These are phyloP conservation scores for Rhopalosiphum maidis DNA, from an alignment of 1,140 invertebrate species.

Conservation along the genomic window DNA sequence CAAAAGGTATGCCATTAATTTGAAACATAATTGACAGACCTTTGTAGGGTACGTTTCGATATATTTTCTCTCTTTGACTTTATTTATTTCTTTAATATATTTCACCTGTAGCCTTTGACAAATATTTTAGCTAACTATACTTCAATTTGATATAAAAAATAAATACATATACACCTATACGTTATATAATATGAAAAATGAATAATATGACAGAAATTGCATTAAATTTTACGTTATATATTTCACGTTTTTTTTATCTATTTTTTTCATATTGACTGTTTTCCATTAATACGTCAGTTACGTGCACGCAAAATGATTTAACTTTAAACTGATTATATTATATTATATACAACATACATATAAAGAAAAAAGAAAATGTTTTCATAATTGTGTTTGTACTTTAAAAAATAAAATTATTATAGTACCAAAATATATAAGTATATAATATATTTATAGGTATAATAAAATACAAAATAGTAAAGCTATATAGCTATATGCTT, in stretches of 20 bases:
- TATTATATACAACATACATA: neutral
- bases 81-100: slow-evolving; percentile 42
- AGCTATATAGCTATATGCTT: too few relatives aligned
- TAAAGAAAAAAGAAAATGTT: neutral
- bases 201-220: slow-evolving; percentile 17
- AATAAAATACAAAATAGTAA: neutral
- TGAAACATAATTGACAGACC: slow-evolving; percentile 49
- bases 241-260: slow-evolving; percentile 13
- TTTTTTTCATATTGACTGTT: neutral
- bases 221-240: slow-evolving; percentile 6
- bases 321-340: slow-evolving; percentile 25
- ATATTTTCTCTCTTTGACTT: slow-evolving; percentile 46
- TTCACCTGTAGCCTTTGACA: slow-evolving; percentile 47
- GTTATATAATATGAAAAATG: slow-evolving; percentile 1
- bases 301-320: slow-evolving; percentile 10
- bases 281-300: slow-evolving; percentile 50
- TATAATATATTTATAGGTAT: neutral
- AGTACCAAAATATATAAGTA: neutral
- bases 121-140: slow-evolving; percentile 48
- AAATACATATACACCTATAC: neutral
- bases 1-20: slow-evolving; percentile 47
- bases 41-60: neutral
- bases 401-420: neutral
- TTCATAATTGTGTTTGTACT: slow-evolving; percentile 8
- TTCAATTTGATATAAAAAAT: slow-evolving; percentile 36